Conservation (phyloP, 2,797 vertebrate genomes). For the Falco rusticolus region DNA sequence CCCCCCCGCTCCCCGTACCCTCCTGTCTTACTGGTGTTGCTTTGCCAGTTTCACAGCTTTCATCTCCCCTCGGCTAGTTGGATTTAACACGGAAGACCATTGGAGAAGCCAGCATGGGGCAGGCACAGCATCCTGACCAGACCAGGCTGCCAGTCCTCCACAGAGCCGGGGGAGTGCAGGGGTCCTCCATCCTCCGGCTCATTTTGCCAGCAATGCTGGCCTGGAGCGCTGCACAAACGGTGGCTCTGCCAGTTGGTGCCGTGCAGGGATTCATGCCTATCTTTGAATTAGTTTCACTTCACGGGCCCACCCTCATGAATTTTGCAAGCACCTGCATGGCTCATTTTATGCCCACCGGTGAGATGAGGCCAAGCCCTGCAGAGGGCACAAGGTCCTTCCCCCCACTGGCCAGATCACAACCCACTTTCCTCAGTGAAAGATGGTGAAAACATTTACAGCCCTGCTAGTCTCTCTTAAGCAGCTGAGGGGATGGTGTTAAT, state of each 20-base stretch:
- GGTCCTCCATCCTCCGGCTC: fast-evolving
- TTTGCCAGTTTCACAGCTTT: not conserved
- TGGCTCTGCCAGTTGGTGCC: not conserved
- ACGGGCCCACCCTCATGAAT: not conserved
- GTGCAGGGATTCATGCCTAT: fast-evolving
- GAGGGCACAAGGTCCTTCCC: fast-evolving
- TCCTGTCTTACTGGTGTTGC: not conserved
- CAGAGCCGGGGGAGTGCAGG: not conserved
- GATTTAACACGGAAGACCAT: not conserved
- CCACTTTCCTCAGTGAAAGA: fast-evolving
- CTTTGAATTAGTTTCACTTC: not conserved
- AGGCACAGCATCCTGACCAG: not conserved
- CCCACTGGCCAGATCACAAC: fast-evolving
- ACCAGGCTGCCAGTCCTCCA: not conserved
- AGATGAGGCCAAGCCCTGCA: not conserved
- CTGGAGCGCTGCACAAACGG: fast-evolving
- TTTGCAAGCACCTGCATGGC: fast-evolving
- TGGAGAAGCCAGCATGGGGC: not conserved
- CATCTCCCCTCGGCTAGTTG: not conserved
- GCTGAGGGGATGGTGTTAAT: not conserved
- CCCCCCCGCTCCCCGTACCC: not conserved
- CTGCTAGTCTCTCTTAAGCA: not conserved
- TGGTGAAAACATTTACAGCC: not conserved
- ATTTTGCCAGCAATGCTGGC: fast-evolving
- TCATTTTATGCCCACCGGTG: fast-evolving